Evolutionary conservation across 2,797 vertebrate species (phyloP), one percentile per base, ranked within the genome.

Genomic region (Jordanella pulchra): DNA sequence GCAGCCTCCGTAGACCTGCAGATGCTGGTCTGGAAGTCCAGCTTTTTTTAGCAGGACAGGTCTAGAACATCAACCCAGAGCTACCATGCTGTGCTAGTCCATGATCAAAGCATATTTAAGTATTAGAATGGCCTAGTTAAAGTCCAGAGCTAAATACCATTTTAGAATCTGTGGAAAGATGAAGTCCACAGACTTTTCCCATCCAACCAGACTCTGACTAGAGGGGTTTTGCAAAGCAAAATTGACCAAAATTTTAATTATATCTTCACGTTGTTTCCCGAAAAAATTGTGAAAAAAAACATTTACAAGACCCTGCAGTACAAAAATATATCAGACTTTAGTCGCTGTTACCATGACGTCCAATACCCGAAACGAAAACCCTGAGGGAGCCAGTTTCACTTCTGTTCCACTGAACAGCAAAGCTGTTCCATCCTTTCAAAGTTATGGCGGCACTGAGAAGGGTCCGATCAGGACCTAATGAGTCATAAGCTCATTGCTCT

Each of bases 401-500:
- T 54, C 35, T 58, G 48, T 69, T 66, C 71, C 21, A 47, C 65
- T 10, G 30, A 65, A 79, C 55, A 21, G 54, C 61, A 56, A 45
- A 4, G 45, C 48, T 39, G 55, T 70, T 72, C 32, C 60, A 63
- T 44, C 42, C 11, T 14, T 61, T 73, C 70, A 67, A 69, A 78
- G 66, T 78, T 77, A 69, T 64, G 61, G 42, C 5, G n/a, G 60
- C 63, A 72, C 75, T 63, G n/a, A 60, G 78, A 81, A 81, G 75
- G 28, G 65, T 84, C 72, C 30, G 23, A 69, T 69, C 80, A 69
- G 73, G 60, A 75, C 84, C 82, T 75, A 66, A 92, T 92, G 87
- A 90, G 89, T 88, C 89, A 90, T 84, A 72, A 86, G 82, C 81
- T 86, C 92, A 92, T 91, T 90, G 89, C 85, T 81, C 85, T 91